Conservation (phyloP, 1,140 invertebrate species). For the Rhyzopertha dominica region DNA sequence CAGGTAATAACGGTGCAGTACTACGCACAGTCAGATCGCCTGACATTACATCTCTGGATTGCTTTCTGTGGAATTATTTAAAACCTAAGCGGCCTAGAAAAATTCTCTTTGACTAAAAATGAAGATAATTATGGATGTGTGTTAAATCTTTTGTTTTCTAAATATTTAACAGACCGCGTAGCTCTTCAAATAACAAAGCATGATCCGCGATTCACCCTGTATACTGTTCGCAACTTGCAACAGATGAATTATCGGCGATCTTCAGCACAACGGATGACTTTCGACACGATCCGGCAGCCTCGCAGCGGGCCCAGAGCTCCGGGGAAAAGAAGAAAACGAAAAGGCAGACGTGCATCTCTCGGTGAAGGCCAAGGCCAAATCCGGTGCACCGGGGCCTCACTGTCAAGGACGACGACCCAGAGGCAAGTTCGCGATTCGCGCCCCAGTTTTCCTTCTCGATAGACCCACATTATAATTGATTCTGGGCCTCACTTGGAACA, state of each 20-base stretch:
- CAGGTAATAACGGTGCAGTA: too few relatives aligned
- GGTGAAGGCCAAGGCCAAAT: constrained; percentile 21
- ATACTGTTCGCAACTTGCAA: background rate
- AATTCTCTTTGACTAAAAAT: too few relatives aligned
- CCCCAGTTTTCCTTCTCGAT: constrained; percentile 1
- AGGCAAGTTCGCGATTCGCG: background rate
- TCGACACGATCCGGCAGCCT: background rate
- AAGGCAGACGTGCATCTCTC: constrained; percentile 18
- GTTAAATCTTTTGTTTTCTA: too few relatives aligned
- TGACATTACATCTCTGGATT: too few relatives aligned
- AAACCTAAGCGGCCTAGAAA: too few relatives aligned
- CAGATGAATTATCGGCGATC: background rate
- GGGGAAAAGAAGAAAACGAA: constrained; percentile 7
- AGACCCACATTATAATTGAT: background rate
- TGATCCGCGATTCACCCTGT: too few relatives aligned
- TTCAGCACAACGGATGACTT: background rate
- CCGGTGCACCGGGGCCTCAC: constrained; percentile 8
- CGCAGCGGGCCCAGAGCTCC: background rate
- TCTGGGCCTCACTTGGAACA: too few relatives aligned
- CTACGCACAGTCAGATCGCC: too few relatives aligned
- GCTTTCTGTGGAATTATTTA: too few relatives aligned
- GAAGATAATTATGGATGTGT: too few relatives aligned
- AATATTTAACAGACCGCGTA: too few relatives aligned
- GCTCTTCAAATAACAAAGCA: constrained; percentile 11
- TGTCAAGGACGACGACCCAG: constrained; percentile 14